phyloP scores from a whole-genome alignment of 1,140 invertebrate genomes.

The Eumaeus atala region DNA sequence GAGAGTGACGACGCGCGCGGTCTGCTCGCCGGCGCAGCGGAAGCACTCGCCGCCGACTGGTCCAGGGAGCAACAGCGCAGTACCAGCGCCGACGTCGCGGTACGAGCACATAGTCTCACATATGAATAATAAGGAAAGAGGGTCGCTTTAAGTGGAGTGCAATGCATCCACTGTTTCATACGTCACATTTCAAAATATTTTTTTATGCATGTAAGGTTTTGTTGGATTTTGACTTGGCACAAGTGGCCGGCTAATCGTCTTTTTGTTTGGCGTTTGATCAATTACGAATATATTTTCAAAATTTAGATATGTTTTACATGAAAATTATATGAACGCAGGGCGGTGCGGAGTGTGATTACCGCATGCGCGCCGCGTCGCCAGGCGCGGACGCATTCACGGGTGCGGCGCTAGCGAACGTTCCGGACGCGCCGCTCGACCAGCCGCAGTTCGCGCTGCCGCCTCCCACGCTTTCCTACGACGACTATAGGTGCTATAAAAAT shows the following conservation, averaged over 20 bases:
- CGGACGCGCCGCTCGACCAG: constrained; percentile 32
- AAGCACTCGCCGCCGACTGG: constrained; percentile 54
- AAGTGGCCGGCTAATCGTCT: no score
- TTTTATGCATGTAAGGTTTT: no score
- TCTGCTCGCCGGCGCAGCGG: constrained; percentile 56
- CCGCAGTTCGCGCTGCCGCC: constrained; percentile 49
- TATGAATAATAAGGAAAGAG: no score
- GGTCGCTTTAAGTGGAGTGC: no score
- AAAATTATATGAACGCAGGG: no score
- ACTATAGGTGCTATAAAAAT: constrained; percentile 33
- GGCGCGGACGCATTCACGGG: constrained; percentile 18
- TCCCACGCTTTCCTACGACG: constrained; percentile 39
- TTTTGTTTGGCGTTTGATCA: no score
- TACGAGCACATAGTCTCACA: background rate
- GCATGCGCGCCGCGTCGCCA: constrained; percentile 38
- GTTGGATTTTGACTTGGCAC: no score
- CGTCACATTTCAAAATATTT: no score
- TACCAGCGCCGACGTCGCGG: constrained; percentile 5
- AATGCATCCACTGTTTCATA: no score
- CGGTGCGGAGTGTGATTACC: constrained; percentile 36
- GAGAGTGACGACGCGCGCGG: constrained; percentile 36
- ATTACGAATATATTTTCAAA: no score
- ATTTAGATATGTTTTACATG: no score
- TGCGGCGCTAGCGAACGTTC: constrained; percentile 19
- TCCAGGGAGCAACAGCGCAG: constrained; percentile 24